A percentile compares a stretch with the other conserved stretches of the same genome.
phyloP scores from a whole-genome alignment of 2,888 invertebrate genomes.

The Diarsia dahlii region DNA sequence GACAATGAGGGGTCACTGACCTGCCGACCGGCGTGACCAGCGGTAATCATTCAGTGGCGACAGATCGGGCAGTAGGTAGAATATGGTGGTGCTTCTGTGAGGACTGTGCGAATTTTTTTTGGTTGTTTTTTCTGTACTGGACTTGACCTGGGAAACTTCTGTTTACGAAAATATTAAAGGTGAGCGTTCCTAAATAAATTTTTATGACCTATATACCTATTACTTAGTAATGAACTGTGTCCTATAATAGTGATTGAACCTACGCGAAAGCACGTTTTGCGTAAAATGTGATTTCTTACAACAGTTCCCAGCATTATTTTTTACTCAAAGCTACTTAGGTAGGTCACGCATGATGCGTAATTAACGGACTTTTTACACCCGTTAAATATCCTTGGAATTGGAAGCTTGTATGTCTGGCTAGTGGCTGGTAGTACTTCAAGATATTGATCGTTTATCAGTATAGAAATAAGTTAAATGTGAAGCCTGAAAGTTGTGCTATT shows the following conservation, averaged over 20 bases:
- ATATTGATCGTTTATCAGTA: slow-evolving; percentile 20
- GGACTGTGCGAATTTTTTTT: slow-evolving; percentile 4
- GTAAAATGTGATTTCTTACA: neutral
- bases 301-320: neutral
- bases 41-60: slow-evolving; percentile 33
- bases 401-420: neutral
- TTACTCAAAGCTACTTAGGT: neutral
- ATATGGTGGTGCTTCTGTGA: slow-evolving; percentile 28
- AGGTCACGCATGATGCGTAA: neutral
- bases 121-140: neutral
- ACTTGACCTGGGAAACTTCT: neutral
- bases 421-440: neutral
- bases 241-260: neutral
- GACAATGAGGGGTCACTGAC: slow-evolving; percentile 72
- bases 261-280: neutral
- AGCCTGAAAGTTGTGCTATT: neutral
- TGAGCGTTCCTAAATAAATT: neutral
- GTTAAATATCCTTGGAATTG: neutral
- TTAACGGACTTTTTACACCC: neutral
- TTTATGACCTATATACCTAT: neutral
- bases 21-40: slow-evolving; percentile 68
- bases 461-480: neutral
- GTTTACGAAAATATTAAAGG: neutral
- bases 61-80: slow-evolving; percentile 60
- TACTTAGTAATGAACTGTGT: too few relatives aligned